These are phyloP conservation scores for Bombylius discolor DNA, from an alignment of 2,888 invertebrate species.

Conservation along the genomic window DNA sequence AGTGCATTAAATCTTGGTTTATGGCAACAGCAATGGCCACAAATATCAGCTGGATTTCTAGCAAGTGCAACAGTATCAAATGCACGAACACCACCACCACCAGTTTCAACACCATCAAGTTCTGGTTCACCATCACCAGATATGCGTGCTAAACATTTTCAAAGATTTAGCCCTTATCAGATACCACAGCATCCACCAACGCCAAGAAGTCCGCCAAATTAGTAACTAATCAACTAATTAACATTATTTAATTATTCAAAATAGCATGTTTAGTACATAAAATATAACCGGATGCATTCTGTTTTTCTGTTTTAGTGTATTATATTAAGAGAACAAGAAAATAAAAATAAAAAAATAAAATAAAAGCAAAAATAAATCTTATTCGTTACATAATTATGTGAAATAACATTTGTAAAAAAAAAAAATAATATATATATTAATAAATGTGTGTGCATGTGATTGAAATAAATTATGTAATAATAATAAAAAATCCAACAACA, in stretches of 20 bases:
- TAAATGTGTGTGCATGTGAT: not conserved
- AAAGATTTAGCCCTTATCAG: conserved; percentile 32
- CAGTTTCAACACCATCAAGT: conserved; percentile 32
- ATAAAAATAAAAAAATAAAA: no score
- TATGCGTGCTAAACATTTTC: conserved; percentile 33
- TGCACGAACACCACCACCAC: conserved; percentile 26
- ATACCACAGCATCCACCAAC: conserved; percentile 28
- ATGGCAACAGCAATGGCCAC: conserved; percentile 39
- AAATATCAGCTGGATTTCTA: conserved; percentile 35
- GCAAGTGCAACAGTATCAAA: conserved; percentile 25
- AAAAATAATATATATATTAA: not conserved
- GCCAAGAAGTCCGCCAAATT: conserved; percentile 28
- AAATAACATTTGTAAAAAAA: not conserved
- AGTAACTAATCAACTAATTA: conserved; percentile 11
- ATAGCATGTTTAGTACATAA: no score
- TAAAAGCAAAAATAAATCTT: no score
- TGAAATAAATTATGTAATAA: not conserved
- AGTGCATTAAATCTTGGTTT: conserved; percentile 36
- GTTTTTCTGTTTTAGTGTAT: no score
- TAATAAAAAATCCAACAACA: not conserved
- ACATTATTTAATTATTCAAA: no score
- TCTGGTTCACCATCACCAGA: conserved; percentile 36
- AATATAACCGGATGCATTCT: no score
- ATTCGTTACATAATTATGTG: not conserved
- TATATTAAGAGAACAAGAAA: no score